Evolutionary conservation across 2,113 vertebrate genomes (phyloP).

Genomic region (Hiodon tergisus): DNA sequence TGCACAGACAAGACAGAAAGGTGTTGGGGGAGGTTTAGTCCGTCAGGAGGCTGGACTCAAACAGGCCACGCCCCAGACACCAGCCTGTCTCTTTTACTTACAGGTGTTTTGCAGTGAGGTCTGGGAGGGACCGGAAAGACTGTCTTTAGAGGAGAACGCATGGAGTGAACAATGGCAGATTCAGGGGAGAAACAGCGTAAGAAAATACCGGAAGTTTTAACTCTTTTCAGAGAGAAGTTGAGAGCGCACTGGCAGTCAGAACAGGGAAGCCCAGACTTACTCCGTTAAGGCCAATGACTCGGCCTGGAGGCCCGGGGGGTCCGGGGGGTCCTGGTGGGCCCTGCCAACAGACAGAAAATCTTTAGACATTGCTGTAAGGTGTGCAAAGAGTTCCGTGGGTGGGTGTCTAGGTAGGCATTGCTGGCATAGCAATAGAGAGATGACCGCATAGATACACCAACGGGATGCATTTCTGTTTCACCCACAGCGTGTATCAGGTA

Average conservation of each 20-base stretch:
- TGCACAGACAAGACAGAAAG: slow-evolving; percentile 23
- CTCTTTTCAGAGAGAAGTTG: not conserved
- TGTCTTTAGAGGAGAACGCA: slow-evolving; percentile 66
- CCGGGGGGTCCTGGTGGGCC: slow-evolving; percentile 81
- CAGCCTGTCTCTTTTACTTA: slow-evolving; percentile 66
- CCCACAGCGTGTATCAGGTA: too few species aligned
- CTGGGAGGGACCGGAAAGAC: slow-evolving; percentile 80
- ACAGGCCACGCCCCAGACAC: slow-evolving; percentile 34
- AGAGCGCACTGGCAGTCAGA: too few species aligned
- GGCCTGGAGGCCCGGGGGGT: slow-evolving; percentile 73
- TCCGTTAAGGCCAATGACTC: slow-evolving; percentile 73
- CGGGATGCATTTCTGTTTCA: too few species aligned
- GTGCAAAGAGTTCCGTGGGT: not conserved
- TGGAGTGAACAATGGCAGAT: slow-evolving; percentile 21
- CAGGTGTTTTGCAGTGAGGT: slow-evolving; percentile 86
- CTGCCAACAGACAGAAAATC: slow-evolving; percentile 44
- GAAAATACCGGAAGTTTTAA: not conserved
- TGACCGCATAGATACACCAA: too few species aligned
- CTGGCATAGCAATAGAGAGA: too few species aligned
- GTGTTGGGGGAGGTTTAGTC: slow-evolving; percentile 24
- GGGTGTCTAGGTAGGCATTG: too few species aligned
- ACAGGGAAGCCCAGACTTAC: slow-evolving; percentile 63
- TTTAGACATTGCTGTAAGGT: not conserved
- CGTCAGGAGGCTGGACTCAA: slow-evolving; percentile 36
- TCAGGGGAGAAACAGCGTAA: slow-evolving; percentile 1